Base-by-base conservation (phyloP, 1,140 invertebrate genomes). In the Drosophila micromelanica region DNA sequence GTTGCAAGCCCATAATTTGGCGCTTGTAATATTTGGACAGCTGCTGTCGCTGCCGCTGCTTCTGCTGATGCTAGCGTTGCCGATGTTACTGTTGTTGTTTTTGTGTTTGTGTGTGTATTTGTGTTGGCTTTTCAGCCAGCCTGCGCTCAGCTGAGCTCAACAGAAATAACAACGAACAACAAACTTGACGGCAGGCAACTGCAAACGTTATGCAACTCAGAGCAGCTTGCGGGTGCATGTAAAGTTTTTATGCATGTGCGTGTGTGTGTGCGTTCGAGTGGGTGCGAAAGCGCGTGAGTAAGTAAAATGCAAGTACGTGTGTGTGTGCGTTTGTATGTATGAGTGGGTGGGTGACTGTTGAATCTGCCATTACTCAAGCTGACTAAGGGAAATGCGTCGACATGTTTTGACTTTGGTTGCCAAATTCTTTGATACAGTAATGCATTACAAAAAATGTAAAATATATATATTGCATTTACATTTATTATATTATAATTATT, bases 11-110 rank as follows among this genome's bases (percentile, higher is more conserved):
- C 12, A 42, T 54, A 55, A 73, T 69, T 69, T 69, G 64, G 56
- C 56, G 71, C 27, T 63, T 70, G 82, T 87, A 87, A 81, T 86
- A 82, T 86, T 87, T 81, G 30, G 71, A 73, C 82, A 86, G 82
- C 68, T 82, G n/a, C n/a, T n/a, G n/a, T n/a, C n/a, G 82, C 55
- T 63, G 38, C n/a, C n/a, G n/a, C n/a, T n/a, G n/a, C n/a, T n/a
- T n/a, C n/a, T n/a, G n/a, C n/a, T n/a, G n/a, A n/a, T n/a, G n/a
- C n/a, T n/a, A n/a, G n/a, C n/a, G n/a, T n/a, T n/a, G 65, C 45
- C 51, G 23, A 45, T n/a, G 11, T 38, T 65, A 15, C 49, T n/a
- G 12, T 38, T 65, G 51, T 56, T 45, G 9, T 51, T 11, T 43
- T 17, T 71, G 56, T 54, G 23, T 51, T 1, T 37, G 13, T 59